Evolutionary conservation across 2,888 invertebrate genomes (phyloP), one percentile per base, ranked within the genome.

Genomic region (Mamestra brassicae): DNA sequence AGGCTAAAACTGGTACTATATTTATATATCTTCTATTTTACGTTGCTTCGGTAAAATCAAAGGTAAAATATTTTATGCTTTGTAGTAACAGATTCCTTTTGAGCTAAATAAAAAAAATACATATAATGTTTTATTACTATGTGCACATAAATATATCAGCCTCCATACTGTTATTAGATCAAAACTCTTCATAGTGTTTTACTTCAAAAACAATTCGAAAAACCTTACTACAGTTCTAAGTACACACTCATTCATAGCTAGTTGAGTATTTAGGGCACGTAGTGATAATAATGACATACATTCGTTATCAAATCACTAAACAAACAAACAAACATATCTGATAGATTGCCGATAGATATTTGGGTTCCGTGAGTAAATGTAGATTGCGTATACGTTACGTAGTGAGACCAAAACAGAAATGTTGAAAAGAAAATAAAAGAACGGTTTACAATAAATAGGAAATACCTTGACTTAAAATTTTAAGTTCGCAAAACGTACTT

Each of bases 271-370:
- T 93, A 90, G 94, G 93, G 76, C 94, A 90, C 72, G 68, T 69
- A 71, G 74, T 85, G 94, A 94, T 94, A 94, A 90, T 93, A 93
- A 87, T 94, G 94, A 94, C 93, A 94, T 85, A 91, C 87, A 91
- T 94, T 80, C 80, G 83, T 90, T 94, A 94, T 94, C 94, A 78
- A 85, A 81, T 73, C 78, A 79, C 84, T 89, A 87, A 89, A 93
- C 91, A 93, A 93, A 94, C 93, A 94, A 93, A 94, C 93, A 93
- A 90, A 92, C 88, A 88, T 87, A 92, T 93, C 91, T 85, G 90
- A 91, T 92, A 91, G 86, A 88, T 87, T 71, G 65, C 52, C 66
- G 74, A 81, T 86, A 80, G 73, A 81, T 78, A 85, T 86, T 85
- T 80, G 75, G 85, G 82, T 71, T 74, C 72, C 60, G 70, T 74